Evolutionary conservation across 2,888 invertebrate genomes (phyloP), one percentile per base, ranked within the genome.

Genomic region (Arrhopalites spinosus): DNA sequence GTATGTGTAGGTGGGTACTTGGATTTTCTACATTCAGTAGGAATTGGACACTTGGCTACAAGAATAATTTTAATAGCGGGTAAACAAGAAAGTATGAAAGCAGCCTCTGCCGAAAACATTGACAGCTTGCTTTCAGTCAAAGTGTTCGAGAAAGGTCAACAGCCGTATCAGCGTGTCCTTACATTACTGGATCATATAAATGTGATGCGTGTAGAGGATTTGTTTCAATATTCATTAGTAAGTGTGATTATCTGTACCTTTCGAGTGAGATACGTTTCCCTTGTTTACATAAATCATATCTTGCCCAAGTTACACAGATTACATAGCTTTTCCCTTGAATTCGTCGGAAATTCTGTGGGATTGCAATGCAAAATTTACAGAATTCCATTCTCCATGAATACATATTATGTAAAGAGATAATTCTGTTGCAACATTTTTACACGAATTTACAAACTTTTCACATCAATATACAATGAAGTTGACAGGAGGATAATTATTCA

Each of bases 21-120:
- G 13, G 87, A 88, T 56, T 86, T 94, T 15, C 90, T 91, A 85
- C 88, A 90, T 74, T 89, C 90, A 70, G 89, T 93, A 56, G 94
- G 94, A 43, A 91, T 94, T 77, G 91, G 90, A 0, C 93, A 93
- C 85, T 88, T 93, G 75, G 93, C 92, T n/a, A 86, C 93, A 53
- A 89, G 89, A 84, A 89, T 91, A 1, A 86, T 93, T 29, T 84
- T 94, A 11, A 87, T 83, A 23, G 89, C 84, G 81, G 87, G 84
- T 78, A 53, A 77, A 5, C 73, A 75, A 0, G 63, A 69, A 15
- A 59, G 80, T 36, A 68, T 82, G 0, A 23, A 78, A 17, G 77
- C 74, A 29, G 36, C 77, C 20, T 67, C 67, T 11, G 64, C 74
- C 13, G 67, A 78, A 43, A 47, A 53, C 13, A 13, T 17, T 15